Percentiles rank a stretch among this genome's conserved stretches.
Conservation (phyloP, 1,140 invertebrate genomes). For the Zophobas atratus region DNA sequence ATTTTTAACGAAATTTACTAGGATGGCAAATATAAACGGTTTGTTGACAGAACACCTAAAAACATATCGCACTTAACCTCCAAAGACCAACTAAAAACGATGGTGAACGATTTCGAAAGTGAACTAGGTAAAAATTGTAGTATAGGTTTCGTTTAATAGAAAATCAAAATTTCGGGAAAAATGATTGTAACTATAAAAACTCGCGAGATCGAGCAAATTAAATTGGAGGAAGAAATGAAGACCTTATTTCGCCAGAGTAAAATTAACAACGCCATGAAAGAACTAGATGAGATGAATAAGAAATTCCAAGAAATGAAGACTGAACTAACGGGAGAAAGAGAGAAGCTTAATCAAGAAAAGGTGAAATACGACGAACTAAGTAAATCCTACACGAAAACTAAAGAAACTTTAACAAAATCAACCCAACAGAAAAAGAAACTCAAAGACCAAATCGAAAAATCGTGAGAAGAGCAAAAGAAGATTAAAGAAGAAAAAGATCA, state of each 20-base stretch:
- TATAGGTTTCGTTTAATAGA: slow-evolving; percentile 34
- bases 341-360: slow-evolving; percentile 71
- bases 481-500: slow-evolving; percentile 72
- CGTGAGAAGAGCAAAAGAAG: slow-evolving; percentile 69
- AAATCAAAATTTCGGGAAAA: slow-evolving; percentile 71
- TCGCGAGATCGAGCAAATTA: slow-evolving; percentile 72
- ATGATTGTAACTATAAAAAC: slow-evolving; percentile 76
- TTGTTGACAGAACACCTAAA: slow-evolving; percentile 72
- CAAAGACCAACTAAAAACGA: slow-evolving; percentile 81
- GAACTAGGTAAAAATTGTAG: slow-evolving; percentile 76
- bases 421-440: slow-evolving; percentile 68
- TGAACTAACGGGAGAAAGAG: slow-evolving; percentile 69
- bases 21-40: slow-evolving; percentile 25
- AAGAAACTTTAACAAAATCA: slow-evolving; percentile 69
- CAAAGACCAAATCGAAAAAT: slow-evolving; percentile 70
- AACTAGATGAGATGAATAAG: slow-evolving; percentile 59
- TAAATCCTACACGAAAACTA: slow-evolving; percentile 67
- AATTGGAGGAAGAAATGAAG: slow-evolving; percentile 69
- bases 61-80: slow-evolving; percentile 80
- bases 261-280: slow-evolving; percentile 59
- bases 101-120: slow-evolving; percentile 84
- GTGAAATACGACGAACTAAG: slow-evolving; percentile 70
- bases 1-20: slow-evolving; percentile 22
- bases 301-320: slow-evolving; percentile 59
- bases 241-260: slow-evolving; percentile 67